Evolutionary conservation across 2,113 vertebrate genomes (phyloP).

Genomic region (Percina caprodes): DNA sequence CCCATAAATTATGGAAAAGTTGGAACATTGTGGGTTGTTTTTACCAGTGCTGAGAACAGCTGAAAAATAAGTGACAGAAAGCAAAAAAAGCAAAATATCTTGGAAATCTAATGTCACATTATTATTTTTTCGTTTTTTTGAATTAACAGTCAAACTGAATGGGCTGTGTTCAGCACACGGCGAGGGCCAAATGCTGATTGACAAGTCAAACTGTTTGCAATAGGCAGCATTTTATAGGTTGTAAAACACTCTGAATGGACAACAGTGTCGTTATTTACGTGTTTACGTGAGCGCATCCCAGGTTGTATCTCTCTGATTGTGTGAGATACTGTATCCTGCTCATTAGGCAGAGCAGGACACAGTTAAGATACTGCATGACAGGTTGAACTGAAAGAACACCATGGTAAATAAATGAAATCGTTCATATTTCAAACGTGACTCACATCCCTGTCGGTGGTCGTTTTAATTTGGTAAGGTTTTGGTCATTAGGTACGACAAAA

Average conservation of each 20-base stretch:
- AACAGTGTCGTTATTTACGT: neutral
- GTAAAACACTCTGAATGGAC: neutral
- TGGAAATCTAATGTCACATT: neutral
- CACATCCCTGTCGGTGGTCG: neutral
- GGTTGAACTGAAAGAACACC: neutral
- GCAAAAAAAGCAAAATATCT: neutral
- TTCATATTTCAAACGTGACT: neutral
- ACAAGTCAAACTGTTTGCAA: neutral
- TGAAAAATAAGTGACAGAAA: neutral
- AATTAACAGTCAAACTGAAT: neutral
- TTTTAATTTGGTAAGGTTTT: neutral
- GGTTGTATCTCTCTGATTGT: neutral
- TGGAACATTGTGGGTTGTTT: neutral
- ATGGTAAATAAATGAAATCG: neutral
- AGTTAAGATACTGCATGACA: neutral
- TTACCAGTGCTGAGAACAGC: neutral
- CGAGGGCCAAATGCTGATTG: neutral
- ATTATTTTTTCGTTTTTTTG: neutral
- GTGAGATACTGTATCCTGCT: neutral
- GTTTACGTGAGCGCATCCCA: neutral
- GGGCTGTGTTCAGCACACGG: neutral
- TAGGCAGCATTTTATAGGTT: neutral
- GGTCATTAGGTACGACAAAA: neutral
- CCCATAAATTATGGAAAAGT: neutral
- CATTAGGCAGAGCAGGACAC: neutral